These are phyloP conservation scores for Lutraria rhynchaena DNA, from an alignment of 1,140 invertebrate genomes.

Conservation along the genomic window DNA sequence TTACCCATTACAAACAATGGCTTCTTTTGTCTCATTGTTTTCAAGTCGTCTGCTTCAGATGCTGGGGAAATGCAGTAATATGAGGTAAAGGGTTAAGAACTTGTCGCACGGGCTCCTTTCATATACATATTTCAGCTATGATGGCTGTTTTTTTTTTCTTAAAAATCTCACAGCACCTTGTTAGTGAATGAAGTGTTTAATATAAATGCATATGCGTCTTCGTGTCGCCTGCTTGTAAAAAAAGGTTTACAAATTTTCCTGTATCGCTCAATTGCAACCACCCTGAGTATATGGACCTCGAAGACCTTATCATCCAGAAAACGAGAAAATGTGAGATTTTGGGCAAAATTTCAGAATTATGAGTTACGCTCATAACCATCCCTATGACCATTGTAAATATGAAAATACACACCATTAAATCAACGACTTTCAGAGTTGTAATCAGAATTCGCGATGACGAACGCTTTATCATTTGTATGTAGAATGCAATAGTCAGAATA, in stretches of 20 bases:
- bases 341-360: neutral
- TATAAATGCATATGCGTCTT: no score
- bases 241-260: constrained; percentile 49
- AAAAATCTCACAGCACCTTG: no score
- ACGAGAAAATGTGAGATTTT: constrained; percentile 25
- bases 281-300: constrained; percentile 22
- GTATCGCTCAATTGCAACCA: constrained; percentile 49
- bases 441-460: neutral
- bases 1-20: no score
- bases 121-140: no score
- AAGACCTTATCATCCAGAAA: neutral
- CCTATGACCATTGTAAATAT: constrained; percentile 21
- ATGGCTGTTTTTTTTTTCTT: no score
- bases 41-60: no score
- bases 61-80: no score
- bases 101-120: no score
- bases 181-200: no score
- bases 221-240: no score
- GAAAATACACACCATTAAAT: neutral
- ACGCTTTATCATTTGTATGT: neutral
- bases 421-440: neutral
- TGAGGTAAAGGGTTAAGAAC: no score
- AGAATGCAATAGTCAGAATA: constrained; percentile 12
- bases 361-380: constrained; percentile 8
- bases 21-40: no score